Evolutionary conservation across 1,140 invertebrate genomes (phyloP).

Genomic region (Drosophila kurseongensis): DNA sequence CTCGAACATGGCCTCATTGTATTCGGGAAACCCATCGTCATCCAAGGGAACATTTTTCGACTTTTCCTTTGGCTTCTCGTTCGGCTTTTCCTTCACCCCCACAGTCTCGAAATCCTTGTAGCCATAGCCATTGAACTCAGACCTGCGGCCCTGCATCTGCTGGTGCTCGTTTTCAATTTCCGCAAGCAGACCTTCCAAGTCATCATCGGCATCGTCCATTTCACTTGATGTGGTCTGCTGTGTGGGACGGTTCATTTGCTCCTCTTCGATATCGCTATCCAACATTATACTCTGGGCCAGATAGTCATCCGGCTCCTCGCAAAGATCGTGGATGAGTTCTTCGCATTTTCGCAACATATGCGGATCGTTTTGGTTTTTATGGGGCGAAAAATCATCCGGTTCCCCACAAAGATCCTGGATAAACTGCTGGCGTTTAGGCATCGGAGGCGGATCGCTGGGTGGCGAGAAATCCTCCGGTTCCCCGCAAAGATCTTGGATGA

Average conservation of each 20-base stretch:
- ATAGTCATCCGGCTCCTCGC: conserved; percentile 42
- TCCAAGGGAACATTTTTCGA: conserved; percentile 36
- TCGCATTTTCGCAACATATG: conserved; percentile 17
- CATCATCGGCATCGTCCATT: conserved; percentile 44
- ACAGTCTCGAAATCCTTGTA: conserved; percentile 28
- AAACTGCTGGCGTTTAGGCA: not conserved
- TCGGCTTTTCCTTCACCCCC: conserved; percentile 11
- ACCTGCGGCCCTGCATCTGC: conserved; percentile 59
- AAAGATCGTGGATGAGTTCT: conserved; percentile 3
- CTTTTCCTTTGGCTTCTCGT: not conserved
- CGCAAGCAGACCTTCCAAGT: conserved; percentile 65
- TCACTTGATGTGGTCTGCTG: conserved; percentile 1
- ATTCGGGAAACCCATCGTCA: conserved; percentile 76
- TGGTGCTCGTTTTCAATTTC: conserved; percentile 66
- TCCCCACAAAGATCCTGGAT: conserved; percentile 17
- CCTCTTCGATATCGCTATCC: conserved; percentile 63
- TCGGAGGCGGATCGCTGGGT: not conserved
- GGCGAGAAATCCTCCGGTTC: conserved; percentile 6
- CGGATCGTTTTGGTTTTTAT: not conserved
- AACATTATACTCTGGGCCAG: conserved; percentile 57
- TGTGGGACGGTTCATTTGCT: conserved; percentile 33
- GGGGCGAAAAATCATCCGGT: conserved; percentile 3
- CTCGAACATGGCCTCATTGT: conserved; percentile 73
- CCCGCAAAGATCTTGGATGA: conserved; percentile 13
- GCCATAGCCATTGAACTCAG: conserved; percentile 62